Evolutionary conservation across 2,113 vertebrate species (phyloP), one percentile per base, ranked within the genome.

Genomic region (Aix galericulata): DNA sequence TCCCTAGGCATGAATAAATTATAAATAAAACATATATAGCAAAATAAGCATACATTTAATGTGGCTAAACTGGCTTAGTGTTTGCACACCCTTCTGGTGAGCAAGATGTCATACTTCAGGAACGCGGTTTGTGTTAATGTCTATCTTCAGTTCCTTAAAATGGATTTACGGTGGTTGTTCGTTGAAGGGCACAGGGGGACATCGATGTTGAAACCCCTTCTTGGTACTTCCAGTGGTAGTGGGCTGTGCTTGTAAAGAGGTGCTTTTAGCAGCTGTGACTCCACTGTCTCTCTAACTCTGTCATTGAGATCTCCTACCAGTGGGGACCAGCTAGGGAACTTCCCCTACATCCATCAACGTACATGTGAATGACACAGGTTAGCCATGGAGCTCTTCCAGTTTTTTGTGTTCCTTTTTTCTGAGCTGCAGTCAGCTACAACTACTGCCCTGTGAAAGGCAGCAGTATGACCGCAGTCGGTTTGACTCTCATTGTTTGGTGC

Each of bases 361-460:
- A 22, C 13, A 13, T 0, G 0, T 38, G 59, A 67, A 10, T 0
- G 5, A 74, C 58, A 46, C 0, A 1, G 26, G 25, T 89, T 34
- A 72, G 34, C 29, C 17, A 7, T 42, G 60, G 27, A 60, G 17
- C 46, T 88, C 40, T 56, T 56, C 34, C 11, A 11, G 23, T 8
- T 84, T 83, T 81, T 71, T 22, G 34, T 72, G 56, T 32, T 52
- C 15, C 20, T 13, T 78, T 84, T 73, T 84, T 79, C 69, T 25
- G 58, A 64, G 16, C 67, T 4, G 6, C 46, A 34, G 44, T 56
- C 32, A 86, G 7, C n/a, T 60, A 0, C 32, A 72, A 58, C 13
- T 26, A 34, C 52, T 72, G 56, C 69, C 42, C 7, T 64, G 42
- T 27, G 25, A 34, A 88, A 85, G 18, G 52, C 59, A 86, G 63